Evolutionary conservation across 2,888 invertebrate genomes (phyloP), one percentile per base, ranked within the genome.

Genomic region (Mayetiola destructor): DNA sequence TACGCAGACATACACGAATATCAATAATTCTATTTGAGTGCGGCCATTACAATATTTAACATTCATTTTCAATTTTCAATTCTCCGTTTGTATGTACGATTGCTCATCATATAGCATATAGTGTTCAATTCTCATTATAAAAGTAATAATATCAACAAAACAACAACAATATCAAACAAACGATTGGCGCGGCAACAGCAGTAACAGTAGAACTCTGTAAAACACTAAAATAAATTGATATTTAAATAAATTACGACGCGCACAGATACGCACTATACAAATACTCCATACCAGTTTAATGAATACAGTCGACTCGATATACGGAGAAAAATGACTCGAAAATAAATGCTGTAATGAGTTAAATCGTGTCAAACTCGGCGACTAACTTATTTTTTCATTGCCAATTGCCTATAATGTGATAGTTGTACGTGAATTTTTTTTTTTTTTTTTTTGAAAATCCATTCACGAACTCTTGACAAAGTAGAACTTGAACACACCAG

Each of bases 171-270:
- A 48, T 1, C 27, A 12, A 12, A 14, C 48, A 8, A 48, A 48
- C n/a, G 16, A 27, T 48, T n/a, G 27, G 8, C 27, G 48, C 27
- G 48, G 48, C 48, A n/a, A n/a, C n/a, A n/a, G 48, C 48, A 3
- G n/a, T 39, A 39, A 14, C 39, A 27, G 48, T 48, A 14, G n/a
- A n/a, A n/a, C n/a, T n/a, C n/a, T n/a, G n/a, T 27, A 48, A 27
- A 27, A 27, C 27, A 48, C 48, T 27, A 27, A 27, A 48, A 48
- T 48, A 27, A 48, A 48, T 48, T 48, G 48, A 48, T 48, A 48
- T 48, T 48, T 27, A 48, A 48, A 48, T 48, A 48, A 48, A 48
- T 48, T 48, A 48, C 48, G 48, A 48, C 48, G 48, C 48, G 48
- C 48, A 27, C 48, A 48, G 48, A 48, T 48, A 48, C 48, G 48